Conservation (phyloP, 2,888 invertebrate genomes). For the Drosophila paranaensis region DNA sequence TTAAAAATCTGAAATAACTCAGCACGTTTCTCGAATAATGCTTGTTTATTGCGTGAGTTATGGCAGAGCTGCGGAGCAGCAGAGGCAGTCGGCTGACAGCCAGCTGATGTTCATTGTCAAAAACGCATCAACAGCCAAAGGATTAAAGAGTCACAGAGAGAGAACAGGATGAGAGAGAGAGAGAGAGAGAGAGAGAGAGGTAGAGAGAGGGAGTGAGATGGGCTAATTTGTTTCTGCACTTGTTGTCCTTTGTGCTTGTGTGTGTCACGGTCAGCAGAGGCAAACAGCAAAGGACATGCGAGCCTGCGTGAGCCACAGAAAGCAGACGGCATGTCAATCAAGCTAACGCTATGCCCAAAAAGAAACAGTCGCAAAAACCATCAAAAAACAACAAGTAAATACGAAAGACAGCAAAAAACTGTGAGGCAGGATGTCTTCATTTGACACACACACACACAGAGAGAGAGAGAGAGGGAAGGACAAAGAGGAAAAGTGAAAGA, state of each 20-base stretch:
- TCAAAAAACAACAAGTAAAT: constrained; percentile 33
- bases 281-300: constrained; percentile 48
- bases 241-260: constrained; percentile 38
- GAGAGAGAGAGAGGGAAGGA: background rate
- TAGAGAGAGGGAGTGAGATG: background rate
- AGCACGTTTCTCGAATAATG: constrained; percentile 1
- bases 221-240: constrained; percentile 69
- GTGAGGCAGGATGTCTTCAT: constrained; percentile 69
- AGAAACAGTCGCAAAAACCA: constrained; percentile 14
- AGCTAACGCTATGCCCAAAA: constrained; percentile 56
- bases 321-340: constrained; percentile 73
- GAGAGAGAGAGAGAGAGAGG: background rate
- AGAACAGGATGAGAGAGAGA: background rate
- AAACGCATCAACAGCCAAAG: constrained; percentile 55
- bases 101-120: constrained; percentile 73
- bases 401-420: constrained; percentile 35
- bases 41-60: constrained; percentile 7
- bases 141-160: constrained; percentile 7
- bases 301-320: constrained; percentile 45
- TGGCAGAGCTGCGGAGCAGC: constrained; percentile 27
- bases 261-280: constrained; percentile 68
- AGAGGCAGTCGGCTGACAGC: constrained; percentile 41
- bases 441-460: constrained; percentile 48
- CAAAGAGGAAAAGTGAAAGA: background rate
- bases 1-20: background rate